Evolutionary conservation across 2,113 vertebrate genomes (phyloP).

Genomic region (Haemorhous mexicanus): DNA sequence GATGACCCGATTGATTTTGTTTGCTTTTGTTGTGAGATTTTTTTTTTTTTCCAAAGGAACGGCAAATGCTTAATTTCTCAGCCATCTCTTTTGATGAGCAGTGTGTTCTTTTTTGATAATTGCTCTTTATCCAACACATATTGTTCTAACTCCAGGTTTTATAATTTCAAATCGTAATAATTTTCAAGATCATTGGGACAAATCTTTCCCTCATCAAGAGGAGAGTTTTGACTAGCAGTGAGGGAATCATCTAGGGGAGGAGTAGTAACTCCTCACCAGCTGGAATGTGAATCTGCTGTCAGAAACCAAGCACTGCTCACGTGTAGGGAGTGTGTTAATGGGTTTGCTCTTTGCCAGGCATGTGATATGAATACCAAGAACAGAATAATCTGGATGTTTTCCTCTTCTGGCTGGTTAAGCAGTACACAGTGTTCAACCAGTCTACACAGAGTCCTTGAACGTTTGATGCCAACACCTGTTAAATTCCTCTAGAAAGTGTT

Average conservation of each 20-base stretch:
- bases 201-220: neutral
- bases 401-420: neutral
- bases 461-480: neutral
- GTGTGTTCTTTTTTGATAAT: neutral
- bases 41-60: neutral
- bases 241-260: neutral
- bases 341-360: neutral
- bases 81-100: neutral
- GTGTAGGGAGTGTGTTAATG: rapidly evolving
- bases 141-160: neutral
- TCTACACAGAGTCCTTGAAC: neutral
- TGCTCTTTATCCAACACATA: neutral
- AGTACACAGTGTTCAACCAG: neutral
- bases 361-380: neutral
- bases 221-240: neutral
- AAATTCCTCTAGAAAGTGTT: neutral
- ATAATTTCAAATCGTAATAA: neutral
- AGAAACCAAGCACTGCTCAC: neutral
- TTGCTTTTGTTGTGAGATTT: neutral
- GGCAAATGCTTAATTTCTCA: neutral
- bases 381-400: neutral
- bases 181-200: neutral
- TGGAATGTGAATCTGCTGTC: neutral
- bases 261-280: neutral
- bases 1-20: neutral